Evolutionary conservation across 2,888 invertebrate genomes (phyloP).

Genomic region (Trachelus troglodyta): DNA sequence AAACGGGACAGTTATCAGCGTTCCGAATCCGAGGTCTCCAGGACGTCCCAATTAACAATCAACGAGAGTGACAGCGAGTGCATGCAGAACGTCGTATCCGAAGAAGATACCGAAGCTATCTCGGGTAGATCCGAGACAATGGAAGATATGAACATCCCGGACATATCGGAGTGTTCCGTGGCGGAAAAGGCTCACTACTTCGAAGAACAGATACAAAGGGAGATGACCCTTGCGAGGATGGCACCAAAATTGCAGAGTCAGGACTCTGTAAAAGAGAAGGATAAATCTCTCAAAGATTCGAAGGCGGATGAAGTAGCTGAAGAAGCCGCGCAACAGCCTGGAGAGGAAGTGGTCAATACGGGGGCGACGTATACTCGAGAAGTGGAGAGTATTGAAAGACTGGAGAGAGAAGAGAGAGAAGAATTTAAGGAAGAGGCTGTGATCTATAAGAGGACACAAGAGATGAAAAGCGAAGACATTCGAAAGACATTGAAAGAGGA

Average conservation of each 20-base stretch:
- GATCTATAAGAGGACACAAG: not conserved
- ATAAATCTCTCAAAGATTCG: conserved; percentile 18
- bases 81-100: conserved; percentile 52
- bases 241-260: conserved; percentile 37
- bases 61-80: conserved; percentile 62
- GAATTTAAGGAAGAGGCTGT: not conserved
- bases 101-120: conserved; percentile 37
- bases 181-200: conserved; percentile 71
- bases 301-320: not conserved
- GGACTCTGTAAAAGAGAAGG: conserved; percentile 38
- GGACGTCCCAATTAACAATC: conserved; percentile 57
- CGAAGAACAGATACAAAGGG: conserved; percentile 73
- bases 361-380: not conserved
- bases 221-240: conserved; percentile 58
- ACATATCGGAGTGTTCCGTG: conserved; percentile 70
- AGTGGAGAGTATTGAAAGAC: not conserved
- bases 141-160: conserved; percentile 57
- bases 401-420: not conserved
- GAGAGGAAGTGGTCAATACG: not conserved
- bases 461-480: not conserved
- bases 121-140: conserved; percentile 19
- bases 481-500: not conserved
- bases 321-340: too few relatives aligned
- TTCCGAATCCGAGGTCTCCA: conserved; percentile 60
- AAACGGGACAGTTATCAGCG: conserved; percentile 60